Base-by-base conservation (phyloP, 2,888 invertebrate genomes). In the Aspidapion aeneum region DNA sequence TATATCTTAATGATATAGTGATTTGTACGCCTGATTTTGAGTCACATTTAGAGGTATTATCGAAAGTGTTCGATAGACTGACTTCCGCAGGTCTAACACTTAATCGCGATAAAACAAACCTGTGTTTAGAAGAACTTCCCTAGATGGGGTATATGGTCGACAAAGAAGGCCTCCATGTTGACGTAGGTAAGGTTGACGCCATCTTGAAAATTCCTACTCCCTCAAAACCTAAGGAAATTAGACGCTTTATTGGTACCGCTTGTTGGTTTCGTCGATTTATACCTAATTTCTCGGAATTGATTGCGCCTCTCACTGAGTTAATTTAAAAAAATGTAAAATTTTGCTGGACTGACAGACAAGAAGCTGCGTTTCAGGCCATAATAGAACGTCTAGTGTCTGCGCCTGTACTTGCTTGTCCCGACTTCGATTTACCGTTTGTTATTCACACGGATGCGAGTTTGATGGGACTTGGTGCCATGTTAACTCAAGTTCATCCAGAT, bases 381-480 rank as follows among this genome's bases (percentile, higher is more conserved):
- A 56, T 18, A 56, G 9, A 56, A n/a, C 18, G 16, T 20, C 18
- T 64, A 5, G 55, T 60, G 3, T 22, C 17, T 3, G 62, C 70
- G 1, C 68, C 68, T 0, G 60, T 70, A 9, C 18, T 71, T 2
- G 21, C 62, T 9, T 71, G 68, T 61, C 68, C 70, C 3, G 56
- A 56, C 18, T 56, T 20, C 18, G 5, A 18, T 17, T n/a, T 17
- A 5, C 59, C 66, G 2, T 73, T 73, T 63, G 61, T 57, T 0
- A 22, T 72, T 18, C 71, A 71, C 20, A 67, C 68, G 12, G 72
- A 72, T 61, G 70, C 69, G 1, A 60, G 51, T 5, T 68, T 51
- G 48, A n/a, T n/a, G n/a, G 70, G 68, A 3, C 18, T 71, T 1
- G 72, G 70, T 5, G 68, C 67, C 9, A 67, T 70, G 0, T 54